Conservation (phyloP, 2,888 invertebrate species). For the Stictocephala bisonia region DNA sequence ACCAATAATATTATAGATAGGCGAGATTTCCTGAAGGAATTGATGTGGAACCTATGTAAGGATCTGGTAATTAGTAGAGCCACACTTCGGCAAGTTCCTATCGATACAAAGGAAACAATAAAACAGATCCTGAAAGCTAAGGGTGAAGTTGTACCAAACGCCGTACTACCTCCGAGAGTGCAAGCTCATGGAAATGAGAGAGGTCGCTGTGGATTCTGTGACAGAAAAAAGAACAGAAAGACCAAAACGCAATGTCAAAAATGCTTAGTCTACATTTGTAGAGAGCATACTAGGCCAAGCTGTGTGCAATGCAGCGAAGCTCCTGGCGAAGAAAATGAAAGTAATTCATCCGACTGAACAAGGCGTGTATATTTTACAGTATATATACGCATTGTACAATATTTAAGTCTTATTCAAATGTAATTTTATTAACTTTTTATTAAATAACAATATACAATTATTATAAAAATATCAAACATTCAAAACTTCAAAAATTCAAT, state of each 20-base stretch:
- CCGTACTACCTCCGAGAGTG: neutral
- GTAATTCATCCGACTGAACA: no score
- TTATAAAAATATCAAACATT: no score
- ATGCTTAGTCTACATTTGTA: neutral
- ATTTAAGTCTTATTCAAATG: no score
- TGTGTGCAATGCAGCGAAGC: no score
- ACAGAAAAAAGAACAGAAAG: neutral
- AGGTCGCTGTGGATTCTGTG: neutral
- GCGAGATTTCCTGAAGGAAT: neutral
- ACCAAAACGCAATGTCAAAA: conserved; percentile 4
- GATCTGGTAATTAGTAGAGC: neutral
- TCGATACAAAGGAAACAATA: neutral
- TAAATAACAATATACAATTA: no score
- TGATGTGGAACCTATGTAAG: conserved; percentile 14
- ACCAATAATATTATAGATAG: neutral
- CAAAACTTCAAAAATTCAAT: no score
- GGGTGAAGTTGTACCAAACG: neutral
- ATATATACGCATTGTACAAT: no score
- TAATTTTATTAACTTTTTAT: no score
- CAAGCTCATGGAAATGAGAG: conserved; percentile 12
- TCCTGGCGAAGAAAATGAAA: no score
- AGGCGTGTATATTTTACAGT: no score
- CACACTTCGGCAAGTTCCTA: neutral
- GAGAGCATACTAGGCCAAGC: no score
- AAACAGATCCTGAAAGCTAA: conserved; percentile 3